phyloP scores from a whole-genome alignment of 2,113 vertebrate species.

The Atrichornis clamosus region DNA sequence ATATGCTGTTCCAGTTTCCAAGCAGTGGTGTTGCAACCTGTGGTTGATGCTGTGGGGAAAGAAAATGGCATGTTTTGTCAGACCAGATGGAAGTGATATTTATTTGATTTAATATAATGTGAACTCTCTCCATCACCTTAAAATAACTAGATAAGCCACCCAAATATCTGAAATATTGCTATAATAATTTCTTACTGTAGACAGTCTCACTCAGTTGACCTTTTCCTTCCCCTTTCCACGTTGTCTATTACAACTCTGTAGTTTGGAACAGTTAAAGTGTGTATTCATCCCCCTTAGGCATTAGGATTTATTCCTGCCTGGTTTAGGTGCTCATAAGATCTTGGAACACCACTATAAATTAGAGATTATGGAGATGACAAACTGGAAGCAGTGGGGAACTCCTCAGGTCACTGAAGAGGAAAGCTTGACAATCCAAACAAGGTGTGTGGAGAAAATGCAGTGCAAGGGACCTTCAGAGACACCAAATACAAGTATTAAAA shows the following conservation, averaged over 20 bases:
- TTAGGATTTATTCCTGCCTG: neutral
- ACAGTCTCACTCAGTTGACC: neutral
- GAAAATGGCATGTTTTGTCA: neutral
- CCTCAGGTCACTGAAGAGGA: neutral
- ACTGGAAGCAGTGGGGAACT: neutral
- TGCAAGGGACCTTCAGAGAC: neutral
- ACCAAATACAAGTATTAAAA: neutral
- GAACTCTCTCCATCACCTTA: neutral
- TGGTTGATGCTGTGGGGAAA: neutral
- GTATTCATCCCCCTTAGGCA: neutral
- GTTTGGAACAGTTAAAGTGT: neutral
- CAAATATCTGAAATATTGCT: neutral
- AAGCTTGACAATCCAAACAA: neutral
- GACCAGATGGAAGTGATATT: neutral
- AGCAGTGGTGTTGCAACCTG: neutral
- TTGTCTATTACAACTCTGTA: neutral
- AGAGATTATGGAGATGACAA: neutral
- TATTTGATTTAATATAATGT: neutral
- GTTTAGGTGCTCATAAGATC: neutral
- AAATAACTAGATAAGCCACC: neutral
- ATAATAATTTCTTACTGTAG: neutral
- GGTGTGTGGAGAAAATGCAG: neutral
- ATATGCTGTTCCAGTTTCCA: neutral
- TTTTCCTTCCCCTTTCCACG: neutral
- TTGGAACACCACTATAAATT: neutral